A percentile compares a stretch with the other conserved stretches of the same genome.
These are phyloP conservation scores for Latrodectus elegans DNA, from an alignment of 2,888 invertebrate species.

Conservation along the genomic window DNA sequence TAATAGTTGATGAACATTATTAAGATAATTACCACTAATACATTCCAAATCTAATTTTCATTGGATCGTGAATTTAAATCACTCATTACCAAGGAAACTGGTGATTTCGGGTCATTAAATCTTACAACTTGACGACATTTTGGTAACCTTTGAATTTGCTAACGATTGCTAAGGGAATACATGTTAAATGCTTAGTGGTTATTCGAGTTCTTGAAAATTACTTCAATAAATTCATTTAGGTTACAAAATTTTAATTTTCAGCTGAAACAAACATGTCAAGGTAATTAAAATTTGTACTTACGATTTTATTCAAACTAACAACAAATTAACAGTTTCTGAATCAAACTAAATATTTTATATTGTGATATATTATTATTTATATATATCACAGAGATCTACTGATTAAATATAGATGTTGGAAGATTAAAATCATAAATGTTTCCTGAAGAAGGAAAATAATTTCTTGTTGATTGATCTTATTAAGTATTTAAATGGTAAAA, in stretches of 20 bases:
- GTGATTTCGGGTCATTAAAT: slow-evolving; percentile 37
- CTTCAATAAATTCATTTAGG: neutral
- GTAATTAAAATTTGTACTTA: no score
- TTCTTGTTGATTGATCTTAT: no score
- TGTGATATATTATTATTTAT: neutral
- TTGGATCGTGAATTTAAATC: slow-evolving; percentile 23
- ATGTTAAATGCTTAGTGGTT: neutral
- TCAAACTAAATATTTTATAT: no score
- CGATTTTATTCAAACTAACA: no score
- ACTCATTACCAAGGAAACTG: slow-evolving; percentile 15
- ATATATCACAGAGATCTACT: neutral
- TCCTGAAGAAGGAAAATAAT: no score
- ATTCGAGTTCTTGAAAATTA: neutral
- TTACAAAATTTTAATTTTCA: neutral
- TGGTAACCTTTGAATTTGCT: slow-evolving; percentile 19
- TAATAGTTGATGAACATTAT: neutral
- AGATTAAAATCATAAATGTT: no score
- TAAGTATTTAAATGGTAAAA: no score
- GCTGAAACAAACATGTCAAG: no score
- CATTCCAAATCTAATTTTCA: slow-evolving; percentile 17
- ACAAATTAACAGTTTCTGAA: no score
- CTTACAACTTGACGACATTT: slow-evolving; percentile 23
- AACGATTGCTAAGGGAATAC: slow-evolving; percentile 22
- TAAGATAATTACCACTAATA: slow-evolving; percentile 16
- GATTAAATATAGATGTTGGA: no score